Evolutionary conservation across 2,888 invertebrate genomes (phyloP), one percentile per base, ranked within the genome.

Genomic region (Chymomyza caudatula): DNA sequence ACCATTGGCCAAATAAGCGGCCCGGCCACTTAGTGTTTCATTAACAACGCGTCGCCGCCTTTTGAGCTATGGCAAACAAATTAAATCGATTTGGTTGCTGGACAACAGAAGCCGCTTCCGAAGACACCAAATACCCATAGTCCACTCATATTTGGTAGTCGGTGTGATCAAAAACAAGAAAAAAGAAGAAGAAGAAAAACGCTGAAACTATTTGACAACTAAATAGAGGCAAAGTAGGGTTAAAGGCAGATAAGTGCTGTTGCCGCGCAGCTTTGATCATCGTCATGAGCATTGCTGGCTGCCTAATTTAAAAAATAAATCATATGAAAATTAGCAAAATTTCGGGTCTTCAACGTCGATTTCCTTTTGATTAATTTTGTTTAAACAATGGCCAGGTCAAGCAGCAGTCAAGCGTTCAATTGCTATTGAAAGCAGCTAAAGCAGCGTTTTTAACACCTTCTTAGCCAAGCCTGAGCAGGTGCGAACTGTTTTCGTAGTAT

Each of bases 101-200:
- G 67, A 74, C 78, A 76, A 78, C 82, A 83, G 82, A 83, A 83
- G 82, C 86, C 81, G 82, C 82, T 83, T 86, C 82, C 86, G 82
- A 84, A 84, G 81, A 19, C 51, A 20, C 43, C 37, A n/a, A 55
- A 15, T 17, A 37, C 19, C n/a, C 29, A 19, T 29, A 37, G 29
- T 37, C 29, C 19, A 37, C 8, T 53, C 15, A 4, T 37, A 43
- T 56, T 42, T 37, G 19, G 56, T 56, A 20, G 69, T 67, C 84
- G 85, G 81, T 67, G 22, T 42, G 82, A 80, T 85, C 84, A 80
- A 77, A 79, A 65, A 25, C 6, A 42, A 58, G 11, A 29, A 29
- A 29, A 3, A 25, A 25, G 8, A 29, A 37, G 11, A 37, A 37
- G 5, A 4, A 25, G 25, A 61, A 52, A 60, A 37, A 25, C 53